phyloP scores from a whole-genome alignment of 2,797 vertebrate species.

The Sus cebifrons region DNA sequence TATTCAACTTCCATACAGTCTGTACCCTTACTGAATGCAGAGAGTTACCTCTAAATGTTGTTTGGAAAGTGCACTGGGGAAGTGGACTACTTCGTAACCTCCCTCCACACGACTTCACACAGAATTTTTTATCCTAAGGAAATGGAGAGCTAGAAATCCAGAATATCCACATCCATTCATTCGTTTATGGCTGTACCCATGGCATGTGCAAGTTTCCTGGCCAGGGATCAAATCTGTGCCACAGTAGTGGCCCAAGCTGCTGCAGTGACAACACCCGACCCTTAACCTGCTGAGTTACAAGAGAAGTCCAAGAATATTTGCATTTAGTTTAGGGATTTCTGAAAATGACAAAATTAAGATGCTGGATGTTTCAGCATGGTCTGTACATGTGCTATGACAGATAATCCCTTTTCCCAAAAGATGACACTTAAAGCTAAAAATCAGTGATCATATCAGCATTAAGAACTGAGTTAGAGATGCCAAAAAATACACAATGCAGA shows the following conservation, averaged over 20 bases:
- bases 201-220: too few species aligned
- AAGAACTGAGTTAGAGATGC: slow-evolving; percentile 67
- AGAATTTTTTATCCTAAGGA: neutral
- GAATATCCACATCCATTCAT: neutral
- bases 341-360: slow-evolving; percentile 77
- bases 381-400: slow-evolving; percentile 27
- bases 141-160: neutral
- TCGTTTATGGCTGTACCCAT: too few species aligned
- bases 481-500: slow-evolving; percentile 68
- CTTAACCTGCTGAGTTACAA: too few species aligned
- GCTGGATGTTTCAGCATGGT: neutral
- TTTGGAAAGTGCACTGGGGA: slow-evolving; percentile 71
- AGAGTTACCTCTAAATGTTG: slow-evolving; percentile 69
- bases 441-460: slow-evolving; percentile 23
- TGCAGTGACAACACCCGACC: too few species aligned
- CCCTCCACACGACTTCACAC: neutral
- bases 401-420: slow-evolving; percentile 52
- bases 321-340: slow-evolving; percentile 69
- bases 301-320: neutral
- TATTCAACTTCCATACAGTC: slow-evolving; percentile 60
- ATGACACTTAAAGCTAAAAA: neutral
- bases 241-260: too few species aligned
- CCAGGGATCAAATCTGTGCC: too few species aligned
- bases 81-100: neutral
- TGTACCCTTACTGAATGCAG: slow-evolving; percentile 63